Base-by-base conservation (phyloP, 2,113 vertebrate genomes). In the Macaca mulatta region DNA sequence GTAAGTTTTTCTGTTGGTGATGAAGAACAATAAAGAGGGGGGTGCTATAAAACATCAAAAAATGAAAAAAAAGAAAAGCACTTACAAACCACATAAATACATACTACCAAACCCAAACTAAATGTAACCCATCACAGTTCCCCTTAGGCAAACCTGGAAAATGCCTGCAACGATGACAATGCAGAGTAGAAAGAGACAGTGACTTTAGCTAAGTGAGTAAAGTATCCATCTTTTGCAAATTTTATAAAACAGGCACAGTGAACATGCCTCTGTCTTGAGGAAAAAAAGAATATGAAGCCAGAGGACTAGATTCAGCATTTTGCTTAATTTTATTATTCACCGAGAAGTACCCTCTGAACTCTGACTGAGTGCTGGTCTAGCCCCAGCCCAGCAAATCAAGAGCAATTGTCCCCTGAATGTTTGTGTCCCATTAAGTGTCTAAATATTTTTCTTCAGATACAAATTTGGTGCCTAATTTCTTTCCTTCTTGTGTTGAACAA, bases 401-500 rank as follows among this genome's bases (percentile, higher is more conserved):
- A 82, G 86, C 20, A 93, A 91, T 86, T 52, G 1, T 82, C 45
- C 22, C 23, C 23, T 59, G 12, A 50, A 52, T 69, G 93, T 78
- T 67, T 86, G 8, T 77, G 43, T 52, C 18, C 18, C 55, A 87
- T 48, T 83, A 50, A 67, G 75, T 90, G 3, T 9, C 30, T 92
- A 52, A 77, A 80, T 91, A 23, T 55, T 75, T 92, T 69, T 61
- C 89, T 84, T 77, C 70, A 96, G 75, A 74, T 79, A 81, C 25
- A 67, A 89, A 45, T 85, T 64, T 89, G 48, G 32, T 79, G n/a
- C 43, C 57, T 92, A 70, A 89, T 75, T 89, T 93, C 38, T 86
- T 89, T 89, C 23, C 32, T 81, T 84, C 6, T 59, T 79, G 8
- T 20, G 35, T 30, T 89, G 38, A 23, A 84, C 8, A 86, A 40